A percentile compares a stretch with the other conserved stretches of the same genome.
phyloP scores from a whole-genome alignment of 2,113 vertebrate genomes.

The Sander vitreus region DNA sequence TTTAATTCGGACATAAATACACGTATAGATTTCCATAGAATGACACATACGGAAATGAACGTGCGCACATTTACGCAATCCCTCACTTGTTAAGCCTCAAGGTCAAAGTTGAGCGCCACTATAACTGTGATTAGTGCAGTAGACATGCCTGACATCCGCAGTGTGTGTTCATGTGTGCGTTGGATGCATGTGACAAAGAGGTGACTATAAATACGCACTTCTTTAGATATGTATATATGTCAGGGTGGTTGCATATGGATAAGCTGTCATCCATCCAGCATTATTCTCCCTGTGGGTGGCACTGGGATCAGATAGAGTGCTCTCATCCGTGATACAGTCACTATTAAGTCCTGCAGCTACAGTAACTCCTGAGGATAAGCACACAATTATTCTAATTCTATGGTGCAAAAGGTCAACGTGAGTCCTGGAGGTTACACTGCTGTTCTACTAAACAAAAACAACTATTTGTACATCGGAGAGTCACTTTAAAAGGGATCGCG shows the following conservation, averaged over 20 bases:
- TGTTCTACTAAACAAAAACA: not conserved
- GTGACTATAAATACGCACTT: slow-evolving; percentile 37
- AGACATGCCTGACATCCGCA: not conserved
- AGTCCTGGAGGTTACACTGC: slow-evolving; percentile 5
- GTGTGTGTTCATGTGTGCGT: not conserved
- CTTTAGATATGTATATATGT: slow-evolving; percentile 48
- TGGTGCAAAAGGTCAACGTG: slow-evolving; percentile 57
- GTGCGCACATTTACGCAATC: slow-evolving; percentile 4
- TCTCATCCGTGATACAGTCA: slow-evolving; percentile 63
- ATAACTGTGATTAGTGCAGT: slow-evolving; percentile 34
- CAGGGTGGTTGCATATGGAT: slow-evolving; percentile 52
- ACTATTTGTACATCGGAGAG: not conserved
- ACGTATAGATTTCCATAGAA: slow-evolving; percentile 34
- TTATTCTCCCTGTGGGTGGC: slow-evolving; percentile 40
- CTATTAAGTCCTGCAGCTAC: slow-evolving; percentile 62
- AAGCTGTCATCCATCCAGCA: slow-evolving; percentile 48
- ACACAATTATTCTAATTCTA: slow-evolving; percentile 65
- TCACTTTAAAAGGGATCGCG: not conserved
- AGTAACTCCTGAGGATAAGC: slow-evolving; percentile 61
- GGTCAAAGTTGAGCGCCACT: slow-evolving; percentile 49
- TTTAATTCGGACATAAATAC: not conserved
- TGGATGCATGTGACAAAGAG: not conserved
- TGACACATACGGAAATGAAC: slow-evolving; percentile 5
- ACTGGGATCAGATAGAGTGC: slow-evolving; percentile 54
- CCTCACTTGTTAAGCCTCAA: slow-evolving; percentile 34